A percentile compares a stretch with the other conserved stretches of the same genome.
phyloP scores from a whole-genome alignment of 2,888 invertebrate genomes.

The Nymphalis urticae region DNA sequence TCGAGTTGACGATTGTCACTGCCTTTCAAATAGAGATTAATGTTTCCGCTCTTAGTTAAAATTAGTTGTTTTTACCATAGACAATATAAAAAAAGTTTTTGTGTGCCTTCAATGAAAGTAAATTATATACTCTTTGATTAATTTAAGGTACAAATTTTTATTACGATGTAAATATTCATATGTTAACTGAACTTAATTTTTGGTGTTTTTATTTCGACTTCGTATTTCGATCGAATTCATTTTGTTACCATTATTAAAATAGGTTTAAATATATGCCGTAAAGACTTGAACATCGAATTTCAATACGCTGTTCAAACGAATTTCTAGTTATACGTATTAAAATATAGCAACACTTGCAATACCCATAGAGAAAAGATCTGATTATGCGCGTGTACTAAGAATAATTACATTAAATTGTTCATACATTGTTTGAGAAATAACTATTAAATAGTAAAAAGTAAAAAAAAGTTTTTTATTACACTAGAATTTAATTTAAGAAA shows the following conservation, averaged over 20 bases:
- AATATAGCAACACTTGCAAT: constrained; percentile 35
- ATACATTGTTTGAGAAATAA: background rate
- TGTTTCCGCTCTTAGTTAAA: background rate
- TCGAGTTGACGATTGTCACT: constrained; percentile 6
- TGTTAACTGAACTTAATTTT: background rate
- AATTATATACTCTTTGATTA: background rate
- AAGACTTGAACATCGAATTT: constrained; percentile 26
- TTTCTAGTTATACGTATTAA: constrained; percentile 34
- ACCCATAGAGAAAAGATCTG: background rate
- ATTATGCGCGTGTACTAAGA: background rate
- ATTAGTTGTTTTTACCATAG: background rate
- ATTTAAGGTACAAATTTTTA: background rate
- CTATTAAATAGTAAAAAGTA: background rate
- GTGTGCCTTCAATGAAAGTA: background rate
- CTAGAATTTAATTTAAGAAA: background rate
- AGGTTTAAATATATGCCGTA: background rate
- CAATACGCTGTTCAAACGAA: constrained; percentile 36
- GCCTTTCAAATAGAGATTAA: constrained; percentile 1
- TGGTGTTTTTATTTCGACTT: background rate
- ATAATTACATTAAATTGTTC: background rate
- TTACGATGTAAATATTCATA: background rate
- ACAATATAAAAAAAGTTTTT: background rate
- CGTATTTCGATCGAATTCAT: background rate
- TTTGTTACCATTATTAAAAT: constrained; percentile 5
- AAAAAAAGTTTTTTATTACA: constrained; percentile 6